Percentiles rank a stretch among this genome's conserved stretches.
These are phyloP conservation scores for Thripadectes ignobilis DNA, from an alignment of 2,797 vertebrate species.

Conservation along the genomic window DNA sequence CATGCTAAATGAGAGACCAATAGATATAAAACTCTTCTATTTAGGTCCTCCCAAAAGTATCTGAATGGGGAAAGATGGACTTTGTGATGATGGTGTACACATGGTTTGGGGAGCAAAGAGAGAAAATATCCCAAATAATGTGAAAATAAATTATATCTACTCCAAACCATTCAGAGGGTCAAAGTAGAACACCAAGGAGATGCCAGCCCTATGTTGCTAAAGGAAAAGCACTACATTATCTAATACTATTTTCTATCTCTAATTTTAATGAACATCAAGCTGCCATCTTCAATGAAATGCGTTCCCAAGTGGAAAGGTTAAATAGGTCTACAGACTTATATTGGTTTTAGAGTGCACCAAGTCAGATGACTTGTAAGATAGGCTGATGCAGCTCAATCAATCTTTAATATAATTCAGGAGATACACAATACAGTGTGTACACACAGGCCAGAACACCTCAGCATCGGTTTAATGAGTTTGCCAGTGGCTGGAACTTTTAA, in stretches of 20 bases:
- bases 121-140: background rate
- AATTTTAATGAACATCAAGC: slow-evolving; percentile 35
- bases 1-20: background rate
- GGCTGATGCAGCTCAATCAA: background rate
- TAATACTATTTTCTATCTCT: slow-evolving; percentile 4
- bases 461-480: background rate
- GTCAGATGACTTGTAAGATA: background rate
- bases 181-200: background rate
- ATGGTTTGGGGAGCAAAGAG: rapidly evolving
- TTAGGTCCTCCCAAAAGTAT: background rate
- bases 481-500: background rate
- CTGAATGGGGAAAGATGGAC: background rate
- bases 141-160: background rate
- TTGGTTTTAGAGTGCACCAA: slow-evolving; percentile 19
- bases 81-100: rapidly evolving
- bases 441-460: background rate
- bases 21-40: background rate
- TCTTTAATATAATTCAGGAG: background rate
- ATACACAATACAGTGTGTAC: background rate
- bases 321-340: background rate
- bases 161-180: background rate
- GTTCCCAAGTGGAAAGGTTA: background rate
- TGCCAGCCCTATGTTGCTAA: background rate
- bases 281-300: background rate
- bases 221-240: background rate